These are phyloP conservation scores for Hoplostethus mediterraneus DNA, from an alignment of 2,797 vertebrate species.

Conservation along the genomic window DNA sequence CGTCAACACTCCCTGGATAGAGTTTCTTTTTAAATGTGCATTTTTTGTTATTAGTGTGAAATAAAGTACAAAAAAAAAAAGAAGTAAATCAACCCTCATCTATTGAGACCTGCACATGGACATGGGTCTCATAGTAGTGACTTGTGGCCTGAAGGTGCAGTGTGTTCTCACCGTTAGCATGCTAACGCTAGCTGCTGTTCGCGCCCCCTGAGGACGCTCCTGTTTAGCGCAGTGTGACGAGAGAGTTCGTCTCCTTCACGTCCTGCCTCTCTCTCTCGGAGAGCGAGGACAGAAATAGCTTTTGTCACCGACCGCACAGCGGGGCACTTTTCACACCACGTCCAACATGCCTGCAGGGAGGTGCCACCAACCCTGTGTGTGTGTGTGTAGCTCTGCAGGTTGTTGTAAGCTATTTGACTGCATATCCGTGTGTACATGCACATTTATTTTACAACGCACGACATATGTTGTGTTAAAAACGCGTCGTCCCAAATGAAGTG, in stretches of 20 bases:
- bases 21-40: too few species aligned
- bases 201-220: slow-evolving; percentile 50
- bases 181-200: slow-evolving; percentile 64
- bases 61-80: too few species aligned
- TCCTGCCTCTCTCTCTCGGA: slow-evolving; percentile 55
- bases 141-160: slow-evolving; percentile 39
- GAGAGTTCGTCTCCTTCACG: slow-evolving; percentile 65
- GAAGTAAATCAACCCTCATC: background rate
- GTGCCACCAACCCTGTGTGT: slow-evolving; percentile 23
- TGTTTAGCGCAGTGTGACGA: slow-evolving; percentile 58
- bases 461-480: background rate
- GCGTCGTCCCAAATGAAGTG: too few species aligned
- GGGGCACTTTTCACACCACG: slow-evolving; percentile 65
- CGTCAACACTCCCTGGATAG: too few species aligned
- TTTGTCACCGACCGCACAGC: slow-evolving; percentile 67
- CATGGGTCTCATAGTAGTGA: slow-evolving; percentile 24
- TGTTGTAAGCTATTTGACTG: slow-evolving; percentile 8
- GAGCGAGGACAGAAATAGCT: slow-evolving; percentile 72
- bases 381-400: slow-evolving; percentile 41
- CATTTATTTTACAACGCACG: background rate
- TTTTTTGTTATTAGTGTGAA: too few species aligned
- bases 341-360: slow-evolving; percentile 60
- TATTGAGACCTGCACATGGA: slow-evolving; percentile 14
- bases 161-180: slow-evolving; percentile 49
- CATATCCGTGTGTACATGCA: slow-evolving; percentile 2